These are phyloP conservation scores for Eledona agricola DNA, from an alignment of 2,888 invertebrate genomes.

Conservation along the genomic window DNA sequence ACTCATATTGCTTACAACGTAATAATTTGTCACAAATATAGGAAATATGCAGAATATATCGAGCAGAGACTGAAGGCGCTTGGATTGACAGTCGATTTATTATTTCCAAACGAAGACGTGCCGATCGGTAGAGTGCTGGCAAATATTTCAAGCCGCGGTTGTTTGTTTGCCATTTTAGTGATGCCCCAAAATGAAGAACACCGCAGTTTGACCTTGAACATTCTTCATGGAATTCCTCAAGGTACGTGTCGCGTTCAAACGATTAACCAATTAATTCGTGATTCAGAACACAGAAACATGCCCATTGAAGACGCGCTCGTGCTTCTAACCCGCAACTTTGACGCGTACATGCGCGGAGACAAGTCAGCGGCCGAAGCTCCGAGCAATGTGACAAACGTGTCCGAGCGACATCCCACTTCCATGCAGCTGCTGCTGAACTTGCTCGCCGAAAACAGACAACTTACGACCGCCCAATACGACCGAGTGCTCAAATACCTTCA, in stretches of 20 bases:
- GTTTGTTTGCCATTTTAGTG: conserved; percentile 87
- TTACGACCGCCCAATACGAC: conserved; percentile 82
- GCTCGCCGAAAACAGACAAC: conserved; percentile 80
- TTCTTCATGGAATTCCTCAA: conserved; percentile 90
- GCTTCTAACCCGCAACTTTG: conserved; percentile 78
- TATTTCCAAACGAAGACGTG: conserved; percentile 92
- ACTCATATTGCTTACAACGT: conserved; percentile 1
- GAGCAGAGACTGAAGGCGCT: conserved; percentile 81
- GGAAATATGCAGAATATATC: conserved; percentile 89
- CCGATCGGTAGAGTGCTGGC: conserved; percentile 81
- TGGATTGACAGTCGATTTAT: conserved; percentile 82
- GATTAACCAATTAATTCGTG: conserved; percentile 4
- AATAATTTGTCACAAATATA: conserved; percentile 54
- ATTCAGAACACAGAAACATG: conserved; percentile 92
- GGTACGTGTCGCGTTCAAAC: conserved; percentile 64
- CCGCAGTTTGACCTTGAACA: conserved; percentile 87
- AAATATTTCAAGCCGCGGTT: conserved; percentile 88
- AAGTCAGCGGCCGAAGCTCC: conserved; percentile 49
- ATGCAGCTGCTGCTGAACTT: conserved; percentile 78
- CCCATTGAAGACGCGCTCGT: conserved; percentile 89
- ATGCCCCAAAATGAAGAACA: conserved; percentile 87
- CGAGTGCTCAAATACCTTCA: conserved; percentile 76
- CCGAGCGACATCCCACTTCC: conserved; percentile 70
- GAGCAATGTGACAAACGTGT: conserved; percentile 52
- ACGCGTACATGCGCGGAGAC: conserved; percentile 67